Evolutionary conservation across 2,113 vertebrate genomes (phyloP), one percentile per base, ranked within the genome.

Genomic region (Prietella phreatophila): DNA sequence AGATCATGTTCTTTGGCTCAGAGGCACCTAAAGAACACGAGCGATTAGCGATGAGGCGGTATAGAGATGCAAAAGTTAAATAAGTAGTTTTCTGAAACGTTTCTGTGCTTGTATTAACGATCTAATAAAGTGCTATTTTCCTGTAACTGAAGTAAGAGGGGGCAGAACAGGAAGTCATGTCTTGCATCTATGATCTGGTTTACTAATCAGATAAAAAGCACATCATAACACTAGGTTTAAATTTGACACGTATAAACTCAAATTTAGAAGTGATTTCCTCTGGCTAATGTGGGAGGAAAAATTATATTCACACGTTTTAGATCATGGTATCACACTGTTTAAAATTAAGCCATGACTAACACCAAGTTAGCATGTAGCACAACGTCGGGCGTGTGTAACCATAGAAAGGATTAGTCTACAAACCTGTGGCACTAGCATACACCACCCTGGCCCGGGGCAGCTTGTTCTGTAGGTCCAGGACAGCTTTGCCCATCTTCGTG

Each of bases 1-100:
- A 99, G 91, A 99, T 99, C 98, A 99, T 99, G 95, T 99, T 99
- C 93, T 99, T 98, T 94, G 98, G 98, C 95, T 99, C 98, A 8
- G 98, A 99, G 92, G 98, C 98, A 95, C 98, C 98, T 99, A 92
- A 53, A 60, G 39, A 53, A 83, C 25, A 87, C 10, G 33, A 42
- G n/a, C 50, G 25, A 25, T 15, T 22, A 33, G 2, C 36, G 36
- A 36, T 36, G 5, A 82, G 0, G 27, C 9, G 53, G 33, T 61
- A 53, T 25, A 17, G 47, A 30, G 10, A 42, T 6, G 42, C 42
- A 47, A 47, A 47, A 47, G 6, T 42, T 20, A 60, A 22, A 25
- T 63, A 11, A 27, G 7, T 8, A 42, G 22, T 61, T 61, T 22
- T 9, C 0, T 53, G 0, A 7, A 33, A 67, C 42, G 11, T n/a